Conservation (phyloP, 2,113 vertebrate genomes). For the Megaleporinus macrocephalus region DNA sequence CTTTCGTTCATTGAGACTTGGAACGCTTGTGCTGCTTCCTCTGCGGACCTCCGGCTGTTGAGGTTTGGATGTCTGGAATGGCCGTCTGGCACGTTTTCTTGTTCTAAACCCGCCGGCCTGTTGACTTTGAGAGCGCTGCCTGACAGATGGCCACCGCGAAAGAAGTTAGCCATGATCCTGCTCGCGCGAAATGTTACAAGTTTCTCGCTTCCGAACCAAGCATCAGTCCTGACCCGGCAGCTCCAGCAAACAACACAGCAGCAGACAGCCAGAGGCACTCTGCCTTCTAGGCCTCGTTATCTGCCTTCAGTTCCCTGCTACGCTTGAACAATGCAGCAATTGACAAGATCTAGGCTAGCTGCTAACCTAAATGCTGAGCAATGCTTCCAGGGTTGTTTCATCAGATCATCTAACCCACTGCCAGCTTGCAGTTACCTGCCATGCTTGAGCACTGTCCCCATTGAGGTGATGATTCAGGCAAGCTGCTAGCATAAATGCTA, state of each 20-base stretch:
- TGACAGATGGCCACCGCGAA: slow-evolving; percentile 5
- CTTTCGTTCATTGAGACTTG: not conserved
- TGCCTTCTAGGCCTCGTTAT: not conserved
- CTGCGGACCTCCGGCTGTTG: not conserved
- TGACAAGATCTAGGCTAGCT: not conserved
- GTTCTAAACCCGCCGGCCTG: not conserved
- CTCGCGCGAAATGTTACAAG: not conserved
- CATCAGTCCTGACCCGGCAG: not conserved
- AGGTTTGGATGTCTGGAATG: slow-evolving; percentile 1
- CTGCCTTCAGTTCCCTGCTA: not conserved
- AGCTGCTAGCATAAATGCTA: not conserved
- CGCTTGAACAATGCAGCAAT: not conserved
- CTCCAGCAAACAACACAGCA: not conserved
- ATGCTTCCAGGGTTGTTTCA: not conserved
- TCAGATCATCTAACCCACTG: not conserved
- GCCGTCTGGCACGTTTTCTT: not conserved
- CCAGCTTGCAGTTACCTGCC: not conserved
- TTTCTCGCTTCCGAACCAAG: not conserved
- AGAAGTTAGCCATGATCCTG: not conserved
- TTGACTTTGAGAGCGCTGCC: not conserved
- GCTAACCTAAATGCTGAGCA: not conserved
- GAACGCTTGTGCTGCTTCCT: not conserved
- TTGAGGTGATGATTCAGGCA: not conserved
- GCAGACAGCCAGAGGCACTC: not conserved
- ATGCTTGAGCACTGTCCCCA: not conserved